Evolutionary conservation across 2,113 vertebrate genomes (phyloP).

Genomic region (Perca flavescens): DNA sequence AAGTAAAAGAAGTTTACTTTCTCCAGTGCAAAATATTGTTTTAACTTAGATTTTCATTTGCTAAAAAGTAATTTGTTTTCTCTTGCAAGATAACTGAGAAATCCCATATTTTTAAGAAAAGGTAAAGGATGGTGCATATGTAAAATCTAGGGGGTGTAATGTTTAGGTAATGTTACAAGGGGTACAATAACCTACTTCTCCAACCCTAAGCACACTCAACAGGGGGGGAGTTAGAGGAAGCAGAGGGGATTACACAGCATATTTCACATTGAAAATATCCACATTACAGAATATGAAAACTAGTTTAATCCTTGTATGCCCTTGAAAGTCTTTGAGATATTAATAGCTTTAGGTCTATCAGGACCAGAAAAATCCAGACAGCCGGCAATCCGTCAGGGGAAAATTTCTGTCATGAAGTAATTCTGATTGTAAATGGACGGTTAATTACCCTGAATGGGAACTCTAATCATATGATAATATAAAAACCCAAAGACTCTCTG

Average conservation of each 20-base stretch:
- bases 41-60: background rate
- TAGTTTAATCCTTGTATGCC: conserved; percentile 60
- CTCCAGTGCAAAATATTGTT: background rate
- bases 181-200: background rate
- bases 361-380: conserved; percentile 45
- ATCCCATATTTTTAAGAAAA: background rate
- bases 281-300: conserved; percentile 44
- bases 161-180: background rate
- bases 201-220: background rate
- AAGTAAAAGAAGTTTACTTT: background rate
- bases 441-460: conserved; percentile 58
- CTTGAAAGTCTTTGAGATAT: conserved; percentile 69
- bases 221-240: background rate
- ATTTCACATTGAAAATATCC: conserved; percentile 38
- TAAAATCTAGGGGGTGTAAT: background rate
- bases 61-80: background rate
- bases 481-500: conserved; percentile 4
- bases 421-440: conserved; percentile 36
- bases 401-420: conserved; percentile 43
- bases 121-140: background rate
- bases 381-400: conserved; percentile 30
- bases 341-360: conserved; percentile 53
- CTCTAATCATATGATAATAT: conserved; percentile 31
- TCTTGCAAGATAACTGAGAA: background rate
- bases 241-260: conserved; percentile 45